A percentile compares a stretch with the other conserved stretches of the same genome.
Evolutionary conservation across 2,113 vertebrate genomes (phyloP).

Genomic region (Xenopus tropicalis): UCB_Xtro_10.0 CM004444.2:106172001-106172500

Average conservation of each 20-base stretch:
- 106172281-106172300: constrained; percentile 78
- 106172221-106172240: constrained; percentile 76
- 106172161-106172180: constrained; percentile 73
- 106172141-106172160: constrained; percentile 85
- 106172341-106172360: constrained; percentile 75
- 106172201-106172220: constrained; percentile 81
- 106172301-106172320: constrained; percentile 67
- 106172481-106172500: constrained; percentile 90
- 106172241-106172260: constrained; percentile 80
- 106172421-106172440: constrained; percentile 95
- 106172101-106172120: constrained; percentile 79
- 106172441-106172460: constrained; percentile 87
- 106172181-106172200: constrained; percentile 83
- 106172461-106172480: constrained; percentile 91
- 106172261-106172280: constrained; percentile 66
- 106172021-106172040: too few relatives aligned
- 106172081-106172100: too few relatives aligned
- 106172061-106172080: too few relatives aligned
- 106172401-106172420: constrained; percentile 88
- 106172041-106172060: too few relatives aligned
- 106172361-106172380: constrained; percentile 88
- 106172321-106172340: constrained; percentile 77
- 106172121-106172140: constrained; percentile 99
- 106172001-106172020: too few relatives aligned
- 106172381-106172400: constrained; percentile 84